A percentile compares a stretch with the other conserved stretches of the same genome.
Evolutionary conservation across 2,888 invertebrate genomes (phyloP).

Genomic region (Catocala nupta): DNA sequence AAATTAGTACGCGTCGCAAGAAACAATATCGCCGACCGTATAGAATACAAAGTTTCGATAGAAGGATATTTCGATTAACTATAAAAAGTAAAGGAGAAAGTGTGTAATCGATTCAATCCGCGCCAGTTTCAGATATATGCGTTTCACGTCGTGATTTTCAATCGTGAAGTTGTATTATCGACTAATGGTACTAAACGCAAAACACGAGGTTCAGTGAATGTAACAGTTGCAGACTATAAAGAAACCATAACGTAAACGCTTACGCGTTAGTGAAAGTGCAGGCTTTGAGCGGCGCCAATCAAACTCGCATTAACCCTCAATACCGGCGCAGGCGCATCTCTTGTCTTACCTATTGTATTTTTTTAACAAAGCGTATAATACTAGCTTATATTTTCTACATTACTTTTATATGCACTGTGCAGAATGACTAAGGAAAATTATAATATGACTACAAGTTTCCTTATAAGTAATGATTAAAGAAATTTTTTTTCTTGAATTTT

Average conservation of each 20-base stretch:
- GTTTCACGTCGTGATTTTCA: slow-evolving; percentile 48
- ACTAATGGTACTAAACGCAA: slow-evolving; percentile 45
- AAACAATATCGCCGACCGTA: neutral
- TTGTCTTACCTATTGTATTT: slow-evolving; percentile 46
- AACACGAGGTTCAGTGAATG: slow-evolving; percentile 56
- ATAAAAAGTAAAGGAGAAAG: slow-evolving; percentile 45
- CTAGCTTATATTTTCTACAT: slow-evolving; percentile 4
- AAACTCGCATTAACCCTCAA: slow-evolving; percentile 75
- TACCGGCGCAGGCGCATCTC: slow-evolving; percentile 58
- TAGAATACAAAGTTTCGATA: slow-evolving; percentile 15
- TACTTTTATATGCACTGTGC: neutral
- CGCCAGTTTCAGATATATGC: slow-evolving; percentile 40
- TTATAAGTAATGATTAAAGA: neutral
- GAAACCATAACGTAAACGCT: slow-evolving; percentile 67
- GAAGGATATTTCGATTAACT: slow-evolving; percentile 29
- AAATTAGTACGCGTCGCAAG: neutral
- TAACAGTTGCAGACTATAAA: slow-evolving; percentile 46
- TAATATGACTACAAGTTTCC: too few relatives aligned
- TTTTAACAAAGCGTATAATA: slow-evolving; percentile 14
- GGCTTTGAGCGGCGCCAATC: slow-evolving; percentile 73
- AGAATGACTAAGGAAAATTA: neutral
- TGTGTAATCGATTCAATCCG: slow-evolving; percentile 47
- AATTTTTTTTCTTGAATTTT: slow-evolving; percentile 6
- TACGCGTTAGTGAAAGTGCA: slow-evolving; percentile 78
- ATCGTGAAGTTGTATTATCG: slow-evolving; percentile 45